phyloP scores from a whole-genome alignment of 2,797 vertebrate species.

The Labroides dimidiatus region DNA sequence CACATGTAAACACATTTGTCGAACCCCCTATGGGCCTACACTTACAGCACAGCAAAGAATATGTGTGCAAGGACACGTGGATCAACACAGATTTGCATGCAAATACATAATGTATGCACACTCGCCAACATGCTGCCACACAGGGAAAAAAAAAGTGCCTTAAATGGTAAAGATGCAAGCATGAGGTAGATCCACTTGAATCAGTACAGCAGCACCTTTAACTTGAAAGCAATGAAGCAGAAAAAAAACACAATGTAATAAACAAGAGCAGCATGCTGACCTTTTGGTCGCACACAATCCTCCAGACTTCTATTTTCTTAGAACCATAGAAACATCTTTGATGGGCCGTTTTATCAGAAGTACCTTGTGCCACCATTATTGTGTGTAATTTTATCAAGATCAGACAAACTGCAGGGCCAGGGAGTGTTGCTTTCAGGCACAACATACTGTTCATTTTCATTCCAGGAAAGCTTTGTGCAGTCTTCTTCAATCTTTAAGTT shows the following conservation, averaged over 20 bases:
- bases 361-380: background rate
- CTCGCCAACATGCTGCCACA: background rate
- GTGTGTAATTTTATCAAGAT: background rate
- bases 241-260: constrained; percentile 2
- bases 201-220: background rate
- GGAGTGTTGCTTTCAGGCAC: background rate
- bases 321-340: constrained; percentile 9
- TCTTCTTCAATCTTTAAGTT: background rate
- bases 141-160: background rate
- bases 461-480: background rate
- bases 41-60: background rate
- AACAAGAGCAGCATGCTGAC: constrained; percentile 15
- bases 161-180: constrained; percentile 4
- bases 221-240: background rate
- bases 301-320: constrained; percentile 8
- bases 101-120: constrained; percentile 1
- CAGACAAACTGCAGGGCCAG: background rate
- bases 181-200: background rate
- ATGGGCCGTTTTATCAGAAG: background rate
- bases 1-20: constrained; percentile 21
- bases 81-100: constrained; percentile 17
- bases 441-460: background rate
- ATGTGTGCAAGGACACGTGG: constrained; percentile 21
- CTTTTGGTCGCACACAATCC: background rate
- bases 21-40: constrained; percentile 26